Conservation (phyloP, 2,113 vertebrate genomes). For the Perca schrenkii region DNA sequence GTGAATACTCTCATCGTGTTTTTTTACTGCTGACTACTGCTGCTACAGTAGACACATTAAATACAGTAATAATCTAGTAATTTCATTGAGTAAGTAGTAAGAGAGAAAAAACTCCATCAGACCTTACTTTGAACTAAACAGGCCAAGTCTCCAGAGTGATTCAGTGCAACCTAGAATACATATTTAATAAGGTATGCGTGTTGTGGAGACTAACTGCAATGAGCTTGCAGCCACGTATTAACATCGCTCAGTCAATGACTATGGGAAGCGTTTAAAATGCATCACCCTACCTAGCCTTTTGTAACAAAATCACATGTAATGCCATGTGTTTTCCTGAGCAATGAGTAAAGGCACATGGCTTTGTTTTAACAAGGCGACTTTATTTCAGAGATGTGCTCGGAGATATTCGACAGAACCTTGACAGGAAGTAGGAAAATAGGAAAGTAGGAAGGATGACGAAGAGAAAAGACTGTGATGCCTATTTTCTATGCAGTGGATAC, state of each 20-base stretch:
- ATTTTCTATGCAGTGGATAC: not conserved
- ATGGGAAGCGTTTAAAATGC: constrained; percentile 48
- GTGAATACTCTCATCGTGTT: constrained; percentile 14
- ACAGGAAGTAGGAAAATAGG: not conserved
- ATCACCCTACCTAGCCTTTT: not conserved
- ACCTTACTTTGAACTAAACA: constrained; percentile 70
- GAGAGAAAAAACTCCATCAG: constrained; percentile 17
- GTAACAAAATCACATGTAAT: constrained; percentile 36
- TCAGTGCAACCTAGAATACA: constrained; percentile 64
- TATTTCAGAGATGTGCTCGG: not conserved
- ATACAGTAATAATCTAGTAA: constrained; percentile 31
- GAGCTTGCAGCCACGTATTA: constrained; percentile 39
- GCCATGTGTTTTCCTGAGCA: constrained; percentile 31
- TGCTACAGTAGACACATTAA: constrained; percentile 3
- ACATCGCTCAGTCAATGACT: constrained; percentile 52
- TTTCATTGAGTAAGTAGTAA: constrained; percentile 44
- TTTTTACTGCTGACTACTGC: constrained; percentile 15
- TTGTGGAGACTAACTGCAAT: constrained; percentile 48
- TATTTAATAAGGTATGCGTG: constrained; percentile 68
- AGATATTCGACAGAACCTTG: not conserved
- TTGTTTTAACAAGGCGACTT: not conserved
- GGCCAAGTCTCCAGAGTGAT: constrained; percentile 65
- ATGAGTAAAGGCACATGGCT: constrained; percentile 17
- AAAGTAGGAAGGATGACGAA: not conserved
- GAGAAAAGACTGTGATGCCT: not conserved